Percentiles rank a stretch among this genome's conserved stretches.
Conservation (phyloP, 2,888 invertebrate genomes). For the Acrocyrtus sp. region DNA sequence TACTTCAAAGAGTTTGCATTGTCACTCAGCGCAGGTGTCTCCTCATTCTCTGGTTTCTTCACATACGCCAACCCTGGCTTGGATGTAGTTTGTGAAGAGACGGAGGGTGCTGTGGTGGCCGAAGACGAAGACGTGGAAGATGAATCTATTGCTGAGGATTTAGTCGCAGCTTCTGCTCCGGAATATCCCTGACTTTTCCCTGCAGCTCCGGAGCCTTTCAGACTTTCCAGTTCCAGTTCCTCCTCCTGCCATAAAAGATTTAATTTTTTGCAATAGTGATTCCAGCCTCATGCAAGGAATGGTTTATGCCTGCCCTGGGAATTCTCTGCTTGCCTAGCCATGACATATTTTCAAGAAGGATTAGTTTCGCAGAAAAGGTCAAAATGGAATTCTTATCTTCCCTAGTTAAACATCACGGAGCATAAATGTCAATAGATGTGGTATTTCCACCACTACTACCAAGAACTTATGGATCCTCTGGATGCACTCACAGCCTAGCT, state of each 20-base stretch:
- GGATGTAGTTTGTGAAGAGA: neutral
- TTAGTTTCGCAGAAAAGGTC: too few species aligned
- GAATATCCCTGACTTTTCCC: neutral
- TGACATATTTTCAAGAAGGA: too few species aligned
- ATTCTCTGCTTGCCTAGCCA: too few species aligned
- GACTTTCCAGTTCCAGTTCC: slow-evolving; percentile 46
- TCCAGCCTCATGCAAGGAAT: neutral
- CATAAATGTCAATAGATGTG: too few species aligned
- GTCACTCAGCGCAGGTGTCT: slow-evolving; percentile 56
- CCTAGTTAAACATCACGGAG: too few species aligned
- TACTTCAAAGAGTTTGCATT: slow-evolving; percentile 54
- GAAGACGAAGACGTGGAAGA: neutral
- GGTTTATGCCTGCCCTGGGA: too few species aligned
- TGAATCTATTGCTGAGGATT: neutral
- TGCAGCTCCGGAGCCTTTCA: slow-evolving; percentile 28
- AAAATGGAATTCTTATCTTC: too few species aligned
- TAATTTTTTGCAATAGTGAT: neutral
- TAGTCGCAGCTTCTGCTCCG: neutral
- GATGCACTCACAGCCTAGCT: too few species aligned
- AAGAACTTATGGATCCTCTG: too few species aligned
- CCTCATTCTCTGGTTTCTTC: slow-evolving; percentile 53
- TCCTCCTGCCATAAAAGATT: slow-evolving; percentile 37
- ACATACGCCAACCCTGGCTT: slow-evolving; percentile 23
- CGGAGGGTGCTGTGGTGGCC: neutral
- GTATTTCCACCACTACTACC: too few species aligned